These are phyloP conservation scores for Cygnus atratus DNA, from an alignment of 2,113 vertebrate species.

Conservation along the genomic window DNA sequence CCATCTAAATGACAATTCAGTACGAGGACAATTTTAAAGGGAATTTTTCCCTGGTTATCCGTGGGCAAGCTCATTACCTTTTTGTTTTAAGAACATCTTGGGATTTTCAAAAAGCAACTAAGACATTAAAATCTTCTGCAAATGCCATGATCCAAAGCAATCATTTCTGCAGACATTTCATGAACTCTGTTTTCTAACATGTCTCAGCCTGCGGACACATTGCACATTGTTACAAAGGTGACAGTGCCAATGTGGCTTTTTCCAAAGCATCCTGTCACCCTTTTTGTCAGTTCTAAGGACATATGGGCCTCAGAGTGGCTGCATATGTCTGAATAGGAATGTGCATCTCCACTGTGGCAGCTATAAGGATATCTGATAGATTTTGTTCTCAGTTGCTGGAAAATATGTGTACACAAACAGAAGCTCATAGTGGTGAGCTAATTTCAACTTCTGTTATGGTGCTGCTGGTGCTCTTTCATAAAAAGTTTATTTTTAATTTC, in stretches of 20 bases:
- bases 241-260: slow-evolving; percentile 12
- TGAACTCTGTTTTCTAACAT: neutral
- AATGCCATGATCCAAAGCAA: neutral
- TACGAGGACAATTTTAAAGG: neutral
- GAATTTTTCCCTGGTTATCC: neutral
- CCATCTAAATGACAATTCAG: neutral
- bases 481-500: neutral
- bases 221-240: neutral
- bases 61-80: neutral
- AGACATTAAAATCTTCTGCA: neutral
- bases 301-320: neutral
- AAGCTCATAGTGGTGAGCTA: neutral
- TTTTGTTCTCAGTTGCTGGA: slow-evolving; percentile 18
- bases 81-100: neutral
- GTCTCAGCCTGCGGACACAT: neutral
- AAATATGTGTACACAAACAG: slow-evolving; percentile 16
- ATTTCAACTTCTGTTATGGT: neutral
- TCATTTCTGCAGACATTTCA: neutral
- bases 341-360: neutral
- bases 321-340: neutral
- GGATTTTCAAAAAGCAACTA: neutral
- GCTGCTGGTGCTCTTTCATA: neutral
- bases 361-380: neutral
- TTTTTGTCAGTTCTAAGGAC: neutral
- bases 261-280: neutral